Evolutionary conservation across 2,797 vertebrate genomes (phyloP), one percentile per base, ranked within the genome.

Genomic region (Carcharodon carcharias): DNA sequence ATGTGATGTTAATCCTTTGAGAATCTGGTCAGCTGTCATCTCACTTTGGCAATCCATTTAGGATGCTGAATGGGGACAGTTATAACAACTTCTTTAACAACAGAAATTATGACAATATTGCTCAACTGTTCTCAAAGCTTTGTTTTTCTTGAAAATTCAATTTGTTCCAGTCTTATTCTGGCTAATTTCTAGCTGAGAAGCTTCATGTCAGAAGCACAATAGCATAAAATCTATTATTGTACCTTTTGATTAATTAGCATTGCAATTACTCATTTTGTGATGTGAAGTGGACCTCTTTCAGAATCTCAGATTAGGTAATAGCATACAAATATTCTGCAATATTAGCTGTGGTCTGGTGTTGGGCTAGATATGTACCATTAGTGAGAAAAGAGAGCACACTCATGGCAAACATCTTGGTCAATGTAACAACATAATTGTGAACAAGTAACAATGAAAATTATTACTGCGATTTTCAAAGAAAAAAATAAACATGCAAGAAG

Each of bases 321-420:
- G 14, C 2, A 71, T 56, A 26, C 69, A 73, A 73, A 54, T 95
- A 35, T 5, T 50, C 5, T 56, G 40, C 14, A 54, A 50, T 35
- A 73, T 95, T 56, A 35, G 67, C 8, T 45, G 61, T 45, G 21
- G 21, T 18, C 11, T 67, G 16, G 18, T 95, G 67, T 50, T 71
- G 67, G 69, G 14, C 45, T 31, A 54, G 45, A 35, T 77, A 31
- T 54, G 94, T 31, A 69, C 45, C 6, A 77, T 35, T 56, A 95
- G 11, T 61, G 88, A 91, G 82, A 92, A 58, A 95, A 95, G 45
- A 71, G 69, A 14, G 9, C 31, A 95, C 45, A 95, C 45, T 95
- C 94, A 56, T 58, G 94, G 94, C 94, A 95, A 95, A 95, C 12
- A 56, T 73, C 56, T 63, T 58, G n/a, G 58, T 95, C 28, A 73